A percentile compares a stretch with the other conserved stretches of the same genome.
These are phyloP conservation scores for Buphagus erythrorhynchus DNA, from an alignment of 2,797 vertebrate genomes.

Conservation along the genomic window DNA sequence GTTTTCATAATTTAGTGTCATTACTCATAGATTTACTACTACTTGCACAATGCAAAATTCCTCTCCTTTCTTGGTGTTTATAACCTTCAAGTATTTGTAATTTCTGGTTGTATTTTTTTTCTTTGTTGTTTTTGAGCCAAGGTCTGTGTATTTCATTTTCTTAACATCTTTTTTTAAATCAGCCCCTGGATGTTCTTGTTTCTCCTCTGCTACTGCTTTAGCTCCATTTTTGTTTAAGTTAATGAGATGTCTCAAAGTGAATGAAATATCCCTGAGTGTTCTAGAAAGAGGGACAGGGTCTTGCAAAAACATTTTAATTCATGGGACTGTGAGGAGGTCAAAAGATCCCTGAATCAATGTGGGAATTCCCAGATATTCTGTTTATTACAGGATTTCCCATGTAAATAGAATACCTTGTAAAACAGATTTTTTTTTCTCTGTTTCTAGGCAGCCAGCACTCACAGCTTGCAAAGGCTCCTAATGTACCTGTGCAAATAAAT, in stretches of 20 bases:
- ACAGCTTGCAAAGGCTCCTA: not conserved
- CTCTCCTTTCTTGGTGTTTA: constrained; percentile 53
- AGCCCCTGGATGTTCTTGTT: not conserved
- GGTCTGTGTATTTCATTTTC: not conserved
- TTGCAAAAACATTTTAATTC: not conserved
- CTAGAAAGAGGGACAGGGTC: not conserved
- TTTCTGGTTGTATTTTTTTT: constrained; percentile 1
- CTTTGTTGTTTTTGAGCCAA: not conserved
- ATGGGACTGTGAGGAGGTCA: not conserved
- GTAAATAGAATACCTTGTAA: not conserved
- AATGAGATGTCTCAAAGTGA: not conserved
- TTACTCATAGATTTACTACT: constrained; percentile 44
- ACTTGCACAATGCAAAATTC: constrained; percentile 39
- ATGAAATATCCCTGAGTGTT: not conserved
- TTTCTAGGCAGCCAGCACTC: not conserved
- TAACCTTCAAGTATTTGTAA: constrained; percentile 17
- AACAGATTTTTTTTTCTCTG: not conserved
- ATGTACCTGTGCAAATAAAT: not conserved
- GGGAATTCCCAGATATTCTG: not conserved
- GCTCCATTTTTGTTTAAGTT: constrained; percentile 1
- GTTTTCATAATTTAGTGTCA: constrained; percentile 25
- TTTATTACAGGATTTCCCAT: not conserved
- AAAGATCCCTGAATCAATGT: not conserved
- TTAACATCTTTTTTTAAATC: not conserved
- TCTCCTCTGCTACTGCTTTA: constrained; percentile 17